phyloP scores from a whole-genome alignment of 1,140 invertebrate species.

The Lamellibrachia luymesi region DNA sequence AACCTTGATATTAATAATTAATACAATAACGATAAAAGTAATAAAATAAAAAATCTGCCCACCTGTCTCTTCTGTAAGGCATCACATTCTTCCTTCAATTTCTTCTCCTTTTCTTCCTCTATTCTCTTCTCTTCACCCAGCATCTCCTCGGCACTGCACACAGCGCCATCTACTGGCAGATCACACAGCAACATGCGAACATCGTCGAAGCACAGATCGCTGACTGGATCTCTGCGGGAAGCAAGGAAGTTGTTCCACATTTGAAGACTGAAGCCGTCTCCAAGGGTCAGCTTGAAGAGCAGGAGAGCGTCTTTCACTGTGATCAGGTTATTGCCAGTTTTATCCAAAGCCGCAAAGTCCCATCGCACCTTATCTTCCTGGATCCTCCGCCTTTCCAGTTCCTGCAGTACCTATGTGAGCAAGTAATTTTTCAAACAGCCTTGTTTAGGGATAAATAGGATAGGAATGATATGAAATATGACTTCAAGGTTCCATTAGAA shows the following conservation, averaged over 20 bases:
- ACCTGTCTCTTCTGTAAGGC: conserved; percentile 32
- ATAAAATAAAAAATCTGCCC: background rate
- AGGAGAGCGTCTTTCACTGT: conserved; percentile 40
- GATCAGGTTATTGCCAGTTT: conserved; percentile 39
- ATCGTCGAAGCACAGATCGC: conserved; percentile 49
- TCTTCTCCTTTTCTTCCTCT: conserved; percentile 24
- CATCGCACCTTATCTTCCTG: conserved; percentile 45
- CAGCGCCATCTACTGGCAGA: conserved; percentile 32
- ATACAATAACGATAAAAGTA: background rate
- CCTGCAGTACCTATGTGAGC: conserved; percentile 27
- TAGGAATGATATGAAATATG: no score
- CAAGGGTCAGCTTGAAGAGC: conserved; percentile 47
- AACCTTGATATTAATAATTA: background rate
- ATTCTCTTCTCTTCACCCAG: conserved; percentile 35
- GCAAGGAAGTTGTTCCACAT: conserved; percentile 46
- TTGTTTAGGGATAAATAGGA: no score
- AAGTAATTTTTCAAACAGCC: background rate
- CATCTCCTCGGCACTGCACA: conserved; percentile 37
- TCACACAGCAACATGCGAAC: conserved; percentile 44
- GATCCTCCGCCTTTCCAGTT: conserved; percentile 38
- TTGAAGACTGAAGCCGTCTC: conserved; percentile 43
- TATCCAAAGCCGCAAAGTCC: conserved; percentile 48
- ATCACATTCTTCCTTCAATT: conserved; percentile 28
- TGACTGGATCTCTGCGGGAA: conserved; percentile 28
- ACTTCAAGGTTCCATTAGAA: no score